Base-by-base conservation (phyloP, 2,797 vertebrate species). In the Stomatorhinus walkeri region DNA sequence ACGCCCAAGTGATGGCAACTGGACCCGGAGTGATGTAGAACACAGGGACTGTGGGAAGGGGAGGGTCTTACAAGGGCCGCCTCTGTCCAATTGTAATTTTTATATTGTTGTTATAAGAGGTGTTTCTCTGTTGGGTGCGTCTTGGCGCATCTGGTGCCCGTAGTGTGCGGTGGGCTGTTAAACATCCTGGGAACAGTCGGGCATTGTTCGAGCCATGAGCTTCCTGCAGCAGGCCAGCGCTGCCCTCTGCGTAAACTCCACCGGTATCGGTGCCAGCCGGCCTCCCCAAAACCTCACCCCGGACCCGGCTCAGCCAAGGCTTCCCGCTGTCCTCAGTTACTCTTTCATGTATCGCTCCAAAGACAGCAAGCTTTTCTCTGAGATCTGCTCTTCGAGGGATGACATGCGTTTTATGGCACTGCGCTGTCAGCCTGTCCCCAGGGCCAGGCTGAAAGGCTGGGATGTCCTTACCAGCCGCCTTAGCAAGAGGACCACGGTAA, bases 41-140 rank as follows among this genome's bases (percentile, higher is more conserved):
- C 92, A 93, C 93, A 93, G 91, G 95, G 93, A 76, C 85, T 92
- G 90, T 93, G 94, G 95, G 94, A 95, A 95, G 93, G 92, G 87
- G 90, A 91, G 87, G 90, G 91, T 92, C 93, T 92, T 94, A 93
- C 95, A 95, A 93, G 81, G 46, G 90, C 91, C 93, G 95, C 95
- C 95, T 87, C 56, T 94, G 94, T 94, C 90, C 90, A 94, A 91
- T 92, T 95, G 93, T 96, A 96, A 93, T 87, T 89, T 89, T 92
- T 94, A 94, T 95, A 95, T 95, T 93, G 93, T 93, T 89, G 93
- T 93, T 94, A 93, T 93, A 94, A 91, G 92, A 91, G 93, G 91
- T 91, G 90, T 92, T 84, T 91, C 90, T 92, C 87, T 89, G 89
- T 89, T 91, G 51, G 93, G 88, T 93, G 92, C 92, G 93, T 93